phyloP scores from a whole-genome alignment of 1,140 invertebrate species.

The Diorhabda sublineata region DNA sequence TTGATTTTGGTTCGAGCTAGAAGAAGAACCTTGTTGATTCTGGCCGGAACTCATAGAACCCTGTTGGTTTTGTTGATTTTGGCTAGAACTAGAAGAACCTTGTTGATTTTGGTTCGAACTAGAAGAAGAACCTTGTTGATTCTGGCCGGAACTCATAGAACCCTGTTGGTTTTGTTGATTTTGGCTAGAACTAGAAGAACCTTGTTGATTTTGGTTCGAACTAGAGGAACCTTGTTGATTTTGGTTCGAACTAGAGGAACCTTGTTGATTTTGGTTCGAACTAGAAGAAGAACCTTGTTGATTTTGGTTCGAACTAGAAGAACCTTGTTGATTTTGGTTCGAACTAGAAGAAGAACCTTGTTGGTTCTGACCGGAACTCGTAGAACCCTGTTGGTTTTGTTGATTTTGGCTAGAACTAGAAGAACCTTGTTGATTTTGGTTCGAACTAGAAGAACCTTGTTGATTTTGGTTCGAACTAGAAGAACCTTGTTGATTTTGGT shows the following conservation, averaged over 20 bases:
- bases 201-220: slow-evolving; percentile 27
- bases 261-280: slow-evolving; percentile 11
- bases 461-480: slow-evolving; percentile 6
- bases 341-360: slow-evolving; percentile 5
- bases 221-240: slow-evolving; percentile 17
- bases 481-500: slow-evolving; percentile 20
- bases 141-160: slow-evolving; percentile 19
- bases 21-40: slow-evolving; percentile 15
- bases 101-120: slow-evolving; percentile 11
- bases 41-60: slow-evolving; percentile 9
- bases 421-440: slow-evolving; percentile 25
- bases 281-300: not conserved
- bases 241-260: not conserved
- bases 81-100: not conserved
- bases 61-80: slow-evolving; percentile 23
- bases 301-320: slow-evolving; percentile 20
- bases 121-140: slow-evolving; percentile 15
- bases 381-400: slow-evolving; percentile 6
- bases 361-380: slow-evolving; percentile 18
- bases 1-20: slow-evolving; percentile 26
- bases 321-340: slow-evolving; percentile 12
- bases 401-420: not conserved
- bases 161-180: slow-evolving; percentile 19
- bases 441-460: slow-evolving; percentile 18
- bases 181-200: not conserved